phyloP scores from a whole-genome alignment of 2,113 vertebrate genomes.

The Bagarius yarrelli region DNA sequence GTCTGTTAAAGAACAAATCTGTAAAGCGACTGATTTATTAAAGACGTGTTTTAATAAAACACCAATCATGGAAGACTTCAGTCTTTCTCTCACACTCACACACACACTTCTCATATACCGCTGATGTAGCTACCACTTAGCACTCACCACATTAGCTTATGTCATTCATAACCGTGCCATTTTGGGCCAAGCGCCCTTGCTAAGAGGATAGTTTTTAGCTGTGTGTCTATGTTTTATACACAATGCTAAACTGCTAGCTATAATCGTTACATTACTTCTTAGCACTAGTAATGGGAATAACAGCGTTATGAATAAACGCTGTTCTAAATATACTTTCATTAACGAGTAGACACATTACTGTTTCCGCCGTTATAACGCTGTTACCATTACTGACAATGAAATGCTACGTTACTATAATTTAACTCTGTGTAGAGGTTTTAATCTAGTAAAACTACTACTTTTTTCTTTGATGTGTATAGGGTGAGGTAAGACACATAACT shows the following conservation, averaged over 20 bases:
- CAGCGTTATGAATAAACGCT: too few relatives aligned
- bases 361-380: too few relatives aligned
- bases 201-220: background rate
- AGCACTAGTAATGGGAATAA: too few relatives aligned
- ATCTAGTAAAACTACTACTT: too few relatives aligned
- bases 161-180: background rate
- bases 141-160: background rate
- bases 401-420: too few relatives aligned
- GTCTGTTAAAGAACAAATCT: conserved; percentile 37
- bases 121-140: background rate
- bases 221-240: background rate
- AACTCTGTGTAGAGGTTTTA: too few relatives aligned
- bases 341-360: too few relatives aligned
- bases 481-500: too few relatives aligned
- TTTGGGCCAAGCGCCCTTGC: background rate
- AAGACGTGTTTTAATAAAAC: conserved; percentile 47
- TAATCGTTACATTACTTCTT: background rate
- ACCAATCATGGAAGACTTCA: conserved; percentile 24
- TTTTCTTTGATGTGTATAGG: too few relatives aligned
- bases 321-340: too few relatives aligned
- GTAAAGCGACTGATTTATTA: conserved; percentile 45
- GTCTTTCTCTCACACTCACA: background rate
- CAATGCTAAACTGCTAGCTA: background rate
- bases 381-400: too few relatives aligned
- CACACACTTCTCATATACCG: background rate